Evolutionary conservation across 2,888 invertebrate genomes (phyloP), one percentile per base, ranked within the genome.

Genomic region (Cataglyphis rosenhaueri): DNA sequence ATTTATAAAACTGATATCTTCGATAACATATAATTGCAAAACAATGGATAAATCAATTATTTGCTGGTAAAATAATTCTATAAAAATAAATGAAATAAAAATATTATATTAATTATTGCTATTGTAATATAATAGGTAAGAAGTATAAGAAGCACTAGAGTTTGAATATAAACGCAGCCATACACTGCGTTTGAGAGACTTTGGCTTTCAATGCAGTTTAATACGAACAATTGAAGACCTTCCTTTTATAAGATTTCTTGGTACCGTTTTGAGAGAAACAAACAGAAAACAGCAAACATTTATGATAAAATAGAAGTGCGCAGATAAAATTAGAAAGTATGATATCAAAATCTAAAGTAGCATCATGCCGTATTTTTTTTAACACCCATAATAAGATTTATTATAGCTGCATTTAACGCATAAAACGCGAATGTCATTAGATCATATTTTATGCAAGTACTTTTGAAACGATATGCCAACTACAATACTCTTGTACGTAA

Each of bases 401-500:
- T 75, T 18, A 38, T 52, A n/a, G 12, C 21, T 38, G 52, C 35
- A n/a, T 52, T 64, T 18, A 21, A 21, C 21, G 21, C 21, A 21
- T 21, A 52, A 75, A 64, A 12, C 38, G n/a, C 29, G 48, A 64
- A 75, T 35, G 18, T 25, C 75, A 75, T 75, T 52, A 64, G 35
- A 65, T 57, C 68, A 32, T 70, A 35, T 59, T 70, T 82, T 44
- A 55, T 55, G 62, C 48, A 64, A 82, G 48, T 57, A 41, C n/a
- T 55, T 64, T n/a, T 12, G 32, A 62, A 4, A 10, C 55, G 64
- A 70, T 44, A 59, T 62, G 18, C 38, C 21, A 64, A 70, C 48
- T 71, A 18, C 25, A 57, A 35, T 38, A 35, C 32, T n/a, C 41
- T 3, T 57, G 15, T 38, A 18, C 15, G 10, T 12, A 12, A 12